A percentile compares a stretch with the other conserved stretches of the same genome.
Evolutionary conservation across 2,888 invertebrate genomes (phyloP).

Genomic region (Syritta pipiens): DNA sequence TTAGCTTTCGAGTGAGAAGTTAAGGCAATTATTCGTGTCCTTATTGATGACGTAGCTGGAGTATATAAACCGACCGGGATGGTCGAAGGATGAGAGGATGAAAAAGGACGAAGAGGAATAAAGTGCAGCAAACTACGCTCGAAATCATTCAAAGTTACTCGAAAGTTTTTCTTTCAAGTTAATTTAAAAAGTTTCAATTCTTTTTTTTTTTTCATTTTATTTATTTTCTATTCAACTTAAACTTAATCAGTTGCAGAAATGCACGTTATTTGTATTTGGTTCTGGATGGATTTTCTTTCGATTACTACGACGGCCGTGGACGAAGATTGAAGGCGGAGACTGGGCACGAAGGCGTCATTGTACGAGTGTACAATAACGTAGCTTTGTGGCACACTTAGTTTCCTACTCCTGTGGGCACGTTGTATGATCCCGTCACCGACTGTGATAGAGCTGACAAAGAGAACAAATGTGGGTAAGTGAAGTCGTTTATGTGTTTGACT

Average conservation of each 20-base stretch:
- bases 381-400: too few relatives aligned
- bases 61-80: not conserved
- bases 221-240: conserved; percentile 21
- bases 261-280: conserved; percentile 22
- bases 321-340: too few relatives aligned
- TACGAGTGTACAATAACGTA: too few relatives aligned
- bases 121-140: conserved; percentile 28
- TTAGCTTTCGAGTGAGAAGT: conserved; percentile 34
- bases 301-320: too few relatives aligned
- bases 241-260: conserved; percentile 53
- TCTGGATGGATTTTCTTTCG: conserved; percentile 22
- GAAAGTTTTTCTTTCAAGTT: conserved; percentile 37
- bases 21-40: conserved; percentile 51
- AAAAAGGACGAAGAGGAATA: conserved; percentile 5
- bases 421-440: too few relatives aligned
- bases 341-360: too few relatives aligned
- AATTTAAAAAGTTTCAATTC: conserved; percentile 52
- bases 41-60: conserved; percentile 30
- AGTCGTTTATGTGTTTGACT: too few relatives aligned
- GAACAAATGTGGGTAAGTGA: too few relatives aligned
- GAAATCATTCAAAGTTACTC: conserved; percentile 15
- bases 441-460: too few relatives aligned
- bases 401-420: too few relatives aligned
- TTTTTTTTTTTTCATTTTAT: not conserved
- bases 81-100: not conserved